These are phyloP conservation scores for Caenorhabditis brenneri DNA, from an alignment of 1,140 invertebrate species.

Conservation along the genomic window DNA sequence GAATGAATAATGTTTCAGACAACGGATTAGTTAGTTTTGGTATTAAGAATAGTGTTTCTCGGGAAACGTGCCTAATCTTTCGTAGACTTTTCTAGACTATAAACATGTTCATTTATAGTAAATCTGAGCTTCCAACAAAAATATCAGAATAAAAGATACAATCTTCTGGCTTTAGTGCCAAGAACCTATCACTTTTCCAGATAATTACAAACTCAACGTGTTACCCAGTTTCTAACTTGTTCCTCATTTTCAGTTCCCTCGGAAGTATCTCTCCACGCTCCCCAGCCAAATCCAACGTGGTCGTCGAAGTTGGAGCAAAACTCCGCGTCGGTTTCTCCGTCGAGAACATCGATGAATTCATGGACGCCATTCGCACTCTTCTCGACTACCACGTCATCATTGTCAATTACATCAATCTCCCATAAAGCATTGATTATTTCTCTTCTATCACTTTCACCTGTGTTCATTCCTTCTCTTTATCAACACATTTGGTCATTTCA, in stretches of 20 bases:
- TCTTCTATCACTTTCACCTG: constrained; percentile 25
- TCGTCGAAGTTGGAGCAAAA: constrained; percentile 18
- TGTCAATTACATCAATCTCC: constrained; percentile 52
- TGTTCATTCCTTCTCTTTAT: neutral
- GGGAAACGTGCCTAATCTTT: neutral
- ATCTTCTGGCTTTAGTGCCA: too few species aligned
- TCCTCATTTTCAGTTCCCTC: constrained; percentile 23
- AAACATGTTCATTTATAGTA: too few species aligned
- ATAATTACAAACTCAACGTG: too few species aligned
- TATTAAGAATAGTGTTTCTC: neutral
- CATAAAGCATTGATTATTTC: too few species aligned
- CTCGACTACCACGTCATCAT: constrained; percentile 55
- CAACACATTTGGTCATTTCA: neutral
- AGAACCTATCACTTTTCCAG: too few species aligned
- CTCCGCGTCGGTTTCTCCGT: constrained; percentile 48
- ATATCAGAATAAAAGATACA: too few species aligned
- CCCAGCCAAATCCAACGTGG: constrained; percentile 17
- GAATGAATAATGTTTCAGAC: neutral
- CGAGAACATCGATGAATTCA: constrained; percentile 43
- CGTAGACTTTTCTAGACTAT: too few species aligned
- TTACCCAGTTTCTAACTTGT: neutral
- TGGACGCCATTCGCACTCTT: constrained; percentile 49
- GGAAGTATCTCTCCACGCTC: neutral
- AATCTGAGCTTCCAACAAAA: too few species aligned
- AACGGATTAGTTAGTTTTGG: neutral